A percentile compares a stretch with the other conserved stretches of the same genome.
These are phyloP conservation scores for Xylophagus ater DNA, from an alignment of 2,888 invertebrate genomes.

Conservation along the genomic window DNA sequence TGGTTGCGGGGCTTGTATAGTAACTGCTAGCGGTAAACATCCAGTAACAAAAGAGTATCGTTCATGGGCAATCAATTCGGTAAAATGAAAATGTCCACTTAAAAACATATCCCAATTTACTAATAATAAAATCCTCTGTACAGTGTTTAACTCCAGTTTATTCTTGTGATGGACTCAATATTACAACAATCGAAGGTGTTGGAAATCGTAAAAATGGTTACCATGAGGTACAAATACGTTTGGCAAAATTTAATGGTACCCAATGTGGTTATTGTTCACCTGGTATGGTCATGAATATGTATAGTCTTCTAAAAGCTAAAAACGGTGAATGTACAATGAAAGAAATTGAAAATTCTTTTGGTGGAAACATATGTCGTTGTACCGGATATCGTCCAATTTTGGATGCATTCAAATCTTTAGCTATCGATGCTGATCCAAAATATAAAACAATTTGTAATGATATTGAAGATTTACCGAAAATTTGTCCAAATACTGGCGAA, in stretches of 20 bases:
- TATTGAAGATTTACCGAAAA: constrained; percentile 22
- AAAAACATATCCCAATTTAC: neutral
- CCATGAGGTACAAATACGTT: constrained; percentile 47
- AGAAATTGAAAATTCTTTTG: constrained; percentile 57
- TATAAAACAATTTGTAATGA: constrained; percentile 23
- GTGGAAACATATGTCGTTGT: constrained; percentile 60
- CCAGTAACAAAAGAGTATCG: constrained; percentile 9
- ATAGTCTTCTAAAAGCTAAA: constrained; percentile 35
- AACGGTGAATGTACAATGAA: constrained; percentile 41
- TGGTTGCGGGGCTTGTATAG: constrained; percentile 49
- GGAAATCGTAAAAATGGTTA: constrained; percentile 49
- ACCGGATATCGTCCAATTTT: constrained; percentile 62
- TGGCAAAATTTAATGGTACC: constrained; percentile 50
- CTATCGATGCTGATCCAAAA: constrained; percentile 40
- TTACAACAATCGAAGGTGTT: constrained; percentile 56
- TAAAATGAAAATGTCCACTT: neutral
- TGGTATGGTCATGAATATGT: constrained; percentile 44
- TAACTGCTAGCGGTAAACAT: constrained; percentile 27
- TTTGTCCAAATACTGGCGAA: constrained; percentile 27
- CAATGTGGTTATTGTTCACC: constrained; percentile 62
- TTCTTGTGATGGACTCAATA: constrained; percentile 50
- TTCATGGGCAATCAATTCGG: constrained; percentile 8
- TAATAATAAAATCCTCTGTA: neutral
- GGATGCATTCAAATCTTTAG: constrained; percentile 59
- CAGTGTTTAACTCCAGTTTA: constrained; percentile 15